These are phyloP conservation scores for Sitodiplosis mosellana DNA, from an alignment of 1,140 invertebrate species.

Conservation along the genomic window DNA sequence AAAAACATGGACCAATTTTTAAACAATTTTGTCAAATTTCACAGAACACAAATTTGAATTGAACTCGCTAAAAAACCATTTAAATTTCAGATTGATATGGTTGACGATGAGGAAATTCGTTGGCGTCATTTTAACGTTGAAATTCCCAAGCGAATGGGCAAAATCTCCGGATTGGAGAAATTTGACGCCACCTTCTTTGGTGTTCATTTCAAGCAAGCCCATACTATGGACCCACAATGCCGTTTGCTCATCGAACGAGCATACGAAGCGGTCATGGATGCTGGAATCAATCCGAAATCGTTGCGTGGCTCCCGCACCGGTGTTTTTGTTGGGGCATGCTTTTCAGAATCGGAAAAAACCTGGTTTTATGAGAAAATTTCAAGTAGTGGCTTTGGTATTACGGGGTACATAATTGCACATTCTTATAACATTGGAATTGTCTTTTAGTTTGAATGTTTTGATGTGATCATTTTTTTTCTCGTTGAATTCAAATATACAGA, in stretches of 20 bases:
- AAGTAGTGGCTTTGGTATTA: conserved; percentile 40
- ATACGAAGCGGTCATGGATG: conserved; percentile 26
- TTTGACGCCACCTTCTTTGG: conserved; percentile 73
- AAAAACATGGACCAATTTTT: too few species aligned
- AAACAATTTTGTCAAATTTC: too few species aligned
- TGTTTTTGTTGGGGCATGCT: conserved; percentile 57
- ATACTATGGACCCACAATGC: conserved; percentile 32
- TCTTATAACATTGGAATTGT: too few species aligned
- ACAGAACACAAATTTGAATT: too few species aligned
- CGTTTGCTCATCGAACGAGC: conserved; percentile 29
- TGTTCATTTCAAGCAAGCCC: conserved; percentile 32
- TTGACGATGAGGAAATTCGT: conserved; percentile 1
- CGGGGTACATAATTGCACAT: too few species aligned
- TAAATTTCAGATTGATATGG: conserved; percentile 4
- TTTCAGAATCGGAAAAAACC: conserved; percentile 53
- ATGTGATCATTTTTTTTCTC: too few species aligned
- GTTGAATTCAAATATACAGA: too few species aligned
- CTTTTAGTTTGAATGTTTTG: too few species aligned
- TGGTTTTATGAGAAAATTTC: conserved; percentile 46
- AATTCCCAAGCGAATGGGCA: conserved; percentile 43
- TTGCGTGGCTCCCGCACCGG: conserved; percentile 52
- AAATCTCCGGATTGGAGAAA: conserved; percentile 57
- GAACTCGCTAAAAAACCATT: too few species aligned
- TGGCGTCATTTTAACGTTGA: conserved; percentile 2
- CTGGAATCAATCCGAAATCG: conserved; percentile 25